Evolutionary conservation across 2,888 invertebrate genomes (phyloP), one percentile per base, ranked within the genome.

Genomic region (Synergus laeviventris): DNA sequence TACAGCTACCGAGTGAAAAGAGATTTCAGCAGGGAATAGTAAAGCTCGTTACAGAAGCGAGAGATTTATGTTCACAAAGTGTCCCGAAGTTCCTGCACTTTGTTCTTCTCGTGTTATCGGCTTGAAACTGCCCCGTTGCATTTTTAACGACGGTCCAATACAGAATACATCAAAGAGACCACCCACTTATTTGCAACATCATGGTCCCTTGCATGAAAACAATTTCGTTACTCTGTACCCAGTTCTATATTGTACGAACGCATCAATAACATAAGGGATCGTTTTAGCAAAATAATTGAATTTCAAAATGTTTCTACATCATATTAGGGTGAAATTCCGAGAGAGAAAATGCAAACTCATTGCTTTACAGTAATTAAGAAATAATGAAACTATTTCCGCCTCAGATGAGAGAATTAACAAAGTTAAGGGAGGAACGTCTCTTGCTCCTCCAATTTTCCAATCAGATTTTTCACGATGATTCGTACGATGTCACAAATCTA

Each of bases 21-120:
- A 70, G 70, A 70, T 70, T 70, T 45, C 70, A 70, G 49, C 45
- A 70, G 70, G 70, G 70, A 70, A 70, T 70, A 31, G 70, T 49
- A 70, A 70, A 70, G 70, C 31, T 70, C 70, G 70, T 70, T 70
- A 70, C 49, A 70, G 70, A 70, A 70, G 70, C 70, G 70, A 21
- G 31, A 49, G 70, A 70, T 70, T 70, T 70, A 70, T 70, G 70
- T 49, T 70, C 70, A 49, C 70, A 70, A 49, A 70, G 49, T 70
- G 70, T 49, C 70, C 70, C 49, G 24, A 70, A 70, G 70, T 70
- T 70, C 70, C 70, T 49, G 70, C n/a, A 70, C 70, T 70, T 70
- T 70, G 49, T 70, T 70, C 70, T 70, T 70, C 36, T 31, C 49
- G 31, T 70, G 49, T 70, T 70, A 70, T 70, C 70, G 70, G 45